phyloP scores from a whole-genome alignment of 2,113 vertebrate genomes.

The Fregata magnificens region DNA sequence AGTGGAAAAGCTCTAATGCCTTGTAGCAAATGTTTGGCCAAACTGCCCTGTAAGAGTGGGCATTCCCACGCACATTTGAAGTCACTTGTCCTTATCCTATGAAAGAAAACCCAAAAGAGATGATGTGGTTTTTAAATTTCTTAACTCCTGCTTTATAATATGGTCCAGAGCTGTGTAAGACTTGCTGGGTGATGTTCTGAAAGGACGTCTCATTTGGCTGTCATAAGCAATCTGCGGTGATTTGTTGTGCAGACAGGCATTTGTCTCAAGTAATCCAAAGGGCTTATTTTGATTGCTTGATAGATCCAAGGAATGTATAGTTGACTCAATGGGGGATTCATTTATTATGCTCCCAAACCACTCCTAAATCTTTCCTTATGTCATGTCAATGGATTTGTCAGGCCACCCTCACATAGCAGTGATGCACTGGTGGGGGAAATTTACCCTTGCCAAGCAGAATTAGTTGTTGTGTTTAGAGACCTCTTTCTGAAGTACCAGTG shows the following conservation, averaged over 20 bases:
- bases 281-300: constrained; percentile 51
- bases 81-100: neutral
- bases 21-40: neutral
- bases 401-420: neutral
- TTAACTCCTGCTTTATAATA: neutral
- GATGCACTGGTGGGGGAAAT: neutral
- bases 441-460: neutral
- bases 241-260: constrained; percentile 49
- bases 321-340: neutral
- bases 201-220: constrained; percentile 24
- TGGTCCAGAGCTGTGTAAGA: neutral
- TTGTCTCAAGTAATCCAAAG: constrained; percentile 42
- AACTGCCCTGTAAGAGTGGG: neutral
- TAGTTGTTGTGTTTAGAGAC: neutral
- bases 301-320: neutral
- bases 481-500: neutral
- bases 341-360: constrained; percentile 44
- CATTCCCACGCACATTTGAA: neutral
- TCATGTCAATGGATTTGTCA: neutral
- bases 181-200: neutral
- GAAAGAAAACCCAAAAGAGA: neutral
- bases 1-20: constrained; percentile 24
- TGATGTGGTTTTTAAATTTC: neutral
- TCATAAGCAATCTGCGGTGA: constrained; percentile 35
- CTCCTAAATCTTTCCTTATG: constrained; percentile 45